Percentiles rank a stretch among this genome's conserved stretches.
These are phyloP conservation scores for Tetanocera ferruginea DNA, from an alignment of 2,888 invertebrate genomes.

Conservation along the genomic window DNA sequence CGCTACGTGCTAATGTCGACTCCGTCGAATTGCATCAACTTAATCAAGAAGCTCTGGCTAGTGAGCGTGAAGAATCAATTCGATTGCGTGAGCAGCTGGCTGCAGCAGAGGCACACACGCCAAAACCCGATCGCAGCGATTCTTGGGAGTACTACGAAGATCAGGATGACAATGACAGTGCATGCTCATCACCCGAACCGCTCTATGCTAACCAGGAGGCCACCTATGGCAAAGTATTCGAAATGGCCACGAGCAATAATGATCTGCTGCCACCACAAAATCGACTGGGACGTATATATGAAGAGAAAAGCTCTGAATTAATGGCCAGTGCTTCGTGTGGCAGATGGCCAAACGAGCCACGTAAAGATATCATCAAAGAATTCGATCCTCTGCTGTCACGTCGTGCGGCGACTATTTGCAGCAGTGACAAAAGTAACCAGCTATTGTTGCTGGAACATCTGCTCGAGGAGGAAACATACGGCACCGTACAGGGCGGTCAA, in stretches of 20 bases:
- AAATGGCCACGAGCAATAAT: conserved; percentile 62
- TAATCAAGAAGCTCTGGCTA: conserved; percentile 54
- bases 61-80: conserved; percentile 60
- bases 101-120: conserved; percentile 56
- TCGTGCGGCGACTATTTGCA: conserved; percentile 58
- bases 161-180: conserved; percentile 44
- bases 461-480: conserved; percentile 78
- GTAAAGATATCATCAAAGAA: conserved; percentile 77
- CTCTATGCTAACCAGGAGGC: conserved; percentile 68
- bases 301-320: conserved; percentile 43
- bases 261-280: conserved; percentile 60
- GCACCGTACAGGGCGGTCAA: conserved; percentile 71
- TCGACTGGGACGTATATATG: conserved; percentile 52
- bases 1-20: conserved; percentile 59
- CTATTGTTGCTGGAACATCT: conserved; percentile 77
- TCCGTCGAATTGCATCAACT: conserved; percentile 62
- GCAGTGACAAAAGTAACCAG: conserved; percentile 73
- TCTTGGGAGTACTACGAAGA: conserved; percentile 68
- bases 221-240: conserved; percentile 66
- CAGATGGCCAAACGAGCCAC: conserved; percentile 33
- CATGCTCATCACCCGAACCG: conserved; percentile 59
- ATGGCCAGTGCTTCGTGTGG: conserved; percentile 58
- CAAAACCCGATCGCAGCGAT: conserved; percentile 66
- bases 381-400: conserved; percentile 76
- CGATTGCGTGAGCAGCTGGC: conserved; percentile 56